Conservation (phyloP, 2,113 vertebrate species). For the Proterorhinus semilunaris region DNA sequence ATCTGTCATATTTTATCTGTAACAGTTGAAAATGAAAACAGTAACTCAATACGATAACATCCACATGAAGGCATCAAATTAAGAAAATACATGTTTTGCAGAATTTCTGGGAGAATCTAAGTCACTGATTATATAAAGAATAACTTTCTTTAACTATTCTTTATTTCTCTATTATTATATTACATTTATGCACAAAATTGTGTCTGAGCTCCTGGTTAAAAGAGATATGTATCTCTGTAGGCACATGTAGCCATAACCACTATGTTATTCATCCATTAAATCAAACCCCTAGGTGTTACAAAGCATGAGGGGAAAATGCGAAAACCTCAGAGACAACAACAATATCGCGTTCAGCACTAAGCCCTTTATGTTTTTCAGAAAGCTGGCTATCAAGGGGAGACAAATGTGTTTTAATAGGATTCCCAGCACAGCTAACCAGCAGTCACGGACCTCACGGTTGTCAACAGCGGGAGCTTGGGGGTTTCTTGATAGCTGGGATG, state of each 20-base stretch:
- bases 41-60: too few species aligned
- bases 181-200: too few species aligned
- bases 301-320: slow-evolving; percentile 19
- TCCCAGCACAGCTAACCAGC: slow-evolving; percentile 41
- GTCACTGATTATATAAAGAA: slow-evolving; percentile 5
- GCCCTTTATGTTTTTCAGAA: slow-evolving; percentile 34
- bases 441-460: slow-evolving; percentile 31
- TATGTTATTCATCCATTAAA: slow-evolving; percentile 47
- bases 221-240: slow-evolving; percentile 18
- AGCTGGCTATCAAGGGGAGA: slow-evolving; percentile 42
- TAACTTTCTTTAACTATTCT: too few species aligned
- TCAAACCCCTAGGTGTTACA: slow-evolving; percentile 39
- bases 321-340: slow-evolving; percentile 34
- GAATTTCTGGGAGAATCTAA: slow-evolving; percentile 20
- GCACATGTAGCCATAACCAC: slow-evolving; percentile 24
- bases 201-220: slow-evolving; percentile 18
- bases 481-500: slow-evolving; percentile 35
- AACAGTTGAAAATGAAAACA: too few species aligned
- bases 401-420: slow-evolving; percentile 42
- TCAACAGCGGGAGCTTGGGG: slow-evolving; percentile 35
- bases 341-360: slow-evolving; percentile 3
- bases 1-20: too few species aligned
- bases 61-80: too few species aligned
- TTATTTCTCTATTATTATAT: too few species aligned
- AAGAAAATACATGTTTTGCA: too few species aligned